Base-by-base conservation (phyloP, 2,888 invertebrate genomes). In the Hydropsyche betteni region DNA sequence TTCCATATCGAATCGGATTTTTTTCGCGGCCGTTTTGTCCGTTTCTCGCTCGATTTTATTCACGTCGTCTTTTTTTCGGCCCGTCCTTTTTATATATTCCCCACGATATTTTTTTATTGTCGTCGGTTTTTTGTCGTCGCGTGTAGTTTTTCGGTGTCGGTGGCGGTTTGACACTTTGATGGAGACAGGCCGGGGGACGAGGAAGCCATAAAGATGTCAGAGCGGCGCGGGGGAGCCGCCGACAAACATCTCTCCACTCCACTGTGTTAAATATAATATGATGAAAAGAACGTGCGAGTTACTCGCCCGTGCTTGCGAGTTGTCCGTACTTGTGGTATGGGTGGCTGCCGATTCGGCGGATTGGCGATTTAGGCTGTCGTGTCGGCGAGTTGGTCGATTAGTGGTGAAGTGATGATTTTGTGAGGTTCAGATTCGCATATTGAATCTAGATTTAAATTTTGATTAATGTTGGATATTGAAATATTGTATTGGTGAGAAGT, bases 161-260 rank as follows among this genome's bases (percentile, higher is more conserved):
- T 16, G 34, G 36, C 74, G 70, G 75, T 74, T 71, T 75, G 77
- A 77, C 78, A 76, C 74, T 72, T 72, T 72, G 72, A 72, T 75
- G 77, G 77, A 77, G 74, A 75, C 75, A 64, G 70, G 70, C 55
- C 44, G 58, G 61, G 77, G 72, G 77, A 71, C 75, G 79, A 77
- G 79, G 79, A 79, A 79, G 77, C 79, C 72, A 76, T 79, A 79
- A 79, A 79, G 77, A 77, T 77, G 79, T 79, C 79, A 76, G 38
- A 14, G 74, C 68, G 44, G 71, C 61, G 44, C 55, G 44, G 75
- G 55, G 71, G 72, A 68, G 72, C 74, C 12, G 61, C 72, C 55
- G 72, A 72, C 72, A 72, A 72, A 72, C 72, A 61, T 72, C 72
- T 72, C 72, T 58, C 16, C 44, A 55, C 55, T 6, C 44, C 44